Percentiles rank a stretch among this genome's conserved stretches.
Evolutionary conservation across 2,797 vertebrate genomes (phyloP).

Genomic region (Micrastur ruficollis): DNA sequence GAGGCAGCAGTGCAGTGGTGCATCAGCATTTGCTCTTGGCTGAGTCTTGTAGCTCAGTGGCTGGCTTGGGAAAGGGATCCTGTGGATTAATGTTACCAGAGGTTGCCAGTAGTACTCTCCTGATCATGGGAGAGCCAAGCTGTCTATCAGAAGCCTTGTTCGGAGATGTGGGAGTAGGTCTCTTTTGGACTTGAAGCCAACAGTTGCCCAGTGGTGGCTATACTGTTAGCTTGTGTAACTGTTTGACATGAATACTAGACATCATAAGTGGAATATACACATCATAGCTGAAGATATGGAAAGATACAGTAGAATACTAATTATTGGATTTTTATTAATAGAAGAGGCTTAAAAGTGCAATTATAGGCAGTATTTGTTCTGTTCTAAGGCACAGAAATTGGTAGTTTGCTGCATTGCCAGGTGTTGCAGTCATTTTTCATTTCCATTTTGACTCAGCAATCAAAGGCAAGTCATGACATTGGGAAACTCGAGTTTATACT

Average conservation of each 20-base stretch:
- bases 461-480: not conserved
- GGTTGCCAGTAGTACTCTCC: not conserved
- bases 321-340: not conserved
- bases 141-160: not conserved
- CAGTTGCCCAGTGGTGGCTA: not conserved
- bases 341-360: not conserved
- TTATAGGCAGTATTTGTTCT: not conserved
- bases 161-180: not conserved
- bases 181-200: not conserved
- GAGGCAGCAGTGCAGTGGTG: rapidly evolving
- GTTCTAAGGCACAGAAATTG: not conserved
- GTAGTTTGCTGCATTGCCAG: not conserved
- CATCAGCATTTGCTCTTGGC: rapidly evolving
- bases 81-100: not conserved
- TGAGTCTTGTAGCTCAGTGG: not conserved
- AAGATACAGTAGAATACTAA: not conserved
- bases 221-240: not conserved
- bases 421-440: not conserved
- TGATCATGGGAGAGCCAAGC: not conserved
- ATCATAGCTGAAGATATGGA: not conserved
- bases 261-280: not conserved
- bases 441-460: not conserved
- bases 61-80: not conserved
- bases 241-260: not conserved
- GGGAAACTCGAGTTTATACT: not conserved